Conservation (phyloP, 2,113 vertebrate genomes). For the Sorex araneus region DNA sequence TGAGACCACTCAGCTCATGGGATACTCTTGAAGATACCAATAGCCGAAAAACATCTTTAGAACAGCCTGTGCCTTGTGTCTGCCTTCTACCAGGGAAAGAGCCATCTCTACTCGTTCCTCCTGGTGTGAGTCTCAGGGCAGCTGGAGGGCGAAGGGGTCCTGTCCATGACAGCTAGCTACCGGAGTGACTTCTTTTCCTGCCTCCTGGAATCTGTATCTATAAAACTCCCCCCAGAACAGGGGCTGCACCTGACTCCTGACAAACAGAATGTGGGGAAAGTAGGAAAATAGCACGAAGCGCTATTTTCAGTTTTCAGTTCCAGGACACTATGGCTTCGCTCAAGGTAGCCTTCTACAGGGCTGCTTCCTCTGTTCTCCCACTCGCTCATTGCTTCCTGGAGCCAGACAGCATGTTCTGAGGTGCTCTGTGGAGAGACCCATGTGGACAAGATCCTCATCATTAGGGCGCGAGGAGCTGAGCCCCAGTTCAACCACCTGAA, state of each 20-base stretch:
- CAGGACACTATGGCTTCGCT: not conserved
- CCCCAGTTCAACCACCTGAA: not conserved
- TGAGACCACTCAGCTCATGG: not conserved
- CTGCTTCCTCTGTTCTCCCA: not conserved
- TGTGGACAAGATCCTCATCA: not conserved
- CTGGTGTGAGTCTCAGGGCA: not conserved
- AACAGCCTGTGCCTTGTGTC: not conserved
- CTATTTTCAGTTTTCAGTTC: not conserved
- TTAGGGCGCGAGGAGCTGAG: not conserved
- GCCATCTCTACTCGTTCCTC: not conserved
- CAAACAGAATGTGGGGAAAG: not conserved
- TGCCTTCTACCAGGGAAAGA: not conserved
- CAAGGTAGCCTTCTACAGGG: not conserved
- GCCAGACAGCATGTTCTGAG: not conserved
- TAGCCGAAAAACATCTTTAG: slow-evolving; percentile 8
- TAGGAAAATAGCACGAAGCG: not conserved
- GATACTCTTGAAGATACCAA: not conserved
- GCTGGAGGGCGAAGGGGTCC: not conserved
- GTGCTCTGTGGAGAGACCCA: not conserved
- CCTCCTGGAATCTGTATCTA: not conserved
- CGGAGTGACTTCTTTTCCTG: not conserved
- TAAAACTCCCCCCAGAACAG: not conserved
- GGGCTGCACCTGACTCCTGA: not conserved
- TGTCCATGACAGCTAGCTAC: not conserved
- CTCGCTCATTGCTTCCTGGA: not conserved